Base-by-base conservation (phyloP, 2,797 vertebrate species). In the Acanthurus tractus region DNA sequence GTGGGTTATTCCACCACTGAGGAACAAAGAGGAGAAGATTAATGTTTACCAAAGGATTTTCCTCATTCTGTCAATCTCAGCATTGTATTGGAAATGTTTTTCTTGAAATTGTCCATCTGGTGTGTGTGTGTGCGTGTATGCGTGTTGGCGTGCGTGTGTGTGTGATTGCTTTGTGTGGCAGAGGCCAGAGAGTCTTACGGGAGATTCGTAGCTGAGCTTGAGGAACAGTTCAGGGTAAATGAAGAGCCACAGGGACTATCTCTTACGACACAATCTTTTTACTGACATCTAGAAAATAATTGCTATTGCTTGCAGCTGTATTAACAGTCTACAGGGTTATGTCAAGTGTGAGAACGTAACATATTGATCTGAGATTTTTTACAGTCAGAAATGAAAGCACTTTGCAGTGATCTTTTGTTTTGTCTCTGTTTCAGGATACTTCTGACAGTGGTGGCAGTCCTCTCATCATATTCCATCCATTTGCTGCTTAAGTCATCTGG, bases 391-490 rank as follows among this genome's bases (percentile, higher is more conserved):
- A 63, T 36, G 12, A 57, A 17, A 50, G 6, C 8, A 4, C 1
- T 48, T 38, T 10, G 8, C 6, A 63, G 9, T 40, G 13, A 23
- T 42, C 34, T 77, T 20, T 25, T 34, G 2, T 17, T 61, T 4
- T 76, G 0, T 83, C 12, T 86, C 12, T 83, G 63, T 91, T 80
- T 23, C 93, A 99, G 98, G 85, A 92, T 97, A 71, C 97, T 99
- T 38, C 92, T 99, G 66, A 97, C 97, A 0, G 96, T 95, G 0
- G 96, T 99, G 42, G 98, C 98, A 13, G 93, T 95, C 64, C 96
- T 99, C 42, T 99, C 98, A 20, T 96, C 96, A 65, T 99, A 99
- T 86, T 99, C 98, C 89, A 99, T 99, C 88, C 98, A 99, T 84
- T 92, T 99, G 82, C 96, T 99, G 79, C 96, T 99, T 67, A 99